Conservation (phyloP, 2,888 invertebrate species). For the Drosophila austrosaltans region DNA sequence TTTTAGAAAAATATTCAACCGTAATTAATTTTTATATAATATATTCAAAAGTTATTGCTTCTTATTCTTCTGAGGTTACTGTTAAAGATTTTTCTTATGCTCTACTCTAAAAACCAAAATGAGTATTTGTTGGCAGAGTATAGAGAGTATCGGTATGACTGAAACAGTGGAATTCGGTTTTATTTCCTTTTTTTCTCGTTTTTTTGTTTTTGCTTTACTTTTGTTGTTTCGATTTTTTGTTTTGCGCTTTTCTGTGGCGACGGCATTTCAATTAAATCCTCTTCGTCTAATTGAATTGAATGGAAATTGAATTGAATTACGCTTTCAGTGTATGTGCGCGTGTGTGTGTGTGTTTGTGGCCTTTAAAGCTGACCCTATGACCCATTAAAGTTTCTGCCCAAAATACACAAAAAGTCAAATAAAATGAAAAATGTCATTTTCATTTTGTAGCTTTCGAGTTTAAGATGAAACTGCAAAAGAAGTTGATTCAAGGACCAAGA, state of each 20-base stretch:
- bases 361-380: constrained; percentile 49
- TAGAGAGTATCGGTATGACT: not conserved
- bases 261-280: constrained; percentile 54
- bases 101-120: too few species aligned
- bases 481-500: not conserved
- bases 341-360: constrained; percentile 9
- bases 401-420: not conserved
- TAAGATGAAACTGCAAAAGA: constrained; percentile 41
- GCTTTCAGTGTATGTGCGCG: constrained; percentile 12
- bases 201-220: constrained; percentile 16
- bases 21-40: too few species aligned
- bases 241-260: constrained; percentile 10
- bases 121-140: not conserved
- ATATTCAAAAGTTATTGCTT: too few species aligned
- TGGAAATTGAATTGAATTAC: constrained; percentile 49
- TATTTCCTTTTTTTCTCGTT: not conserved
- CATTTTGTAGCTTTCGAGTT: constrained; percentile 38
- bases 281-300: constrained; percentile 51
- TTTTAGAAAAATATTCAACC: too few species aligned
- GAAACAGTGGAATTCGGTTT: not conserved
- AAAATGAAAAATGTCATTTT: constrained; percentile 44
- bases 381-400: constrained; percentile 37
- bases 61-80: too few species aligned
- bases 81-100: too few species aligned
- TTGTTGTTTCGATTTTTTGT: constrained; percentile 12